Base-by-base conservation (phyloP, 2,797 vertebrate genomes). In the Anniella stebbinsi region DNA sequence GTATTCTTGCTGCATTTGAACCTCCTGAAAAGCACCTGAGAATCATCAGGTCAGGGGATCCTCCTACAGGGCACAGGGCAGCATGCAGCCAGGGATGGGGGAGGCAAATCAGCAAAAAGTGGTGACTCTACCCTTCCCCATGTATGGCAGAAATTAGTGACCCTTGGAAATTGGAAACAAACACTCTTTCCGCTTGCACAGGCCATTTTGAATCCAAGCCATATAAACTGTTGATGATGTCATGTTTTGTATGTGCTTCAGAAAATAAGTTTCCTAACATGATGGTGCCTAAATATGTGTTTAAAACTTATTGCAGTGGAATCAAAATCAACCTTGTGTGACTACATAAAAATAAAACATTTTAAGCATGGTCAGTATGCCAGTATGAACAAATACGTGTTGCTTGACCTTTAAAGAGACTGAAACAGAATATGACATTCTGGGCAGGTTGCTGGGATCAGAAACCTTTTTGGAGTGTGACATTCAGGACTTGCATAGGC, bases 391-490 rank as follows among this genome's bases (percentile, higher is more conserved):
- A 87, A 90, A 90, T 33, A 89, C 8, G 0, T 78, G 72, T 10
- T 90, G 48, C 86, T 88, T 89, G 7, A 73, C 1, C 41, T 87
- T 92, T 82, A 48, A 93, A 93, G 77, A 83, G 89, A 91, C 1
- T 93, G 25, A 36, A 92, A 7, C 54, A 89, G 15, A 86, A 86
- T 92, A 81, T 76, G 1, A 11, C 30, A 81, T 28, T 51, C 28
- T 70, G 1, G 54, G 77, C 67, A 36, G 7, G 54, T 66, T 38
- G 1, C 12, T 81, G 76, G 25, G 28, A 90, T 88, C 11, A 69
- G 41, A 1, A 72, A 75, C 63, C 4, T 70, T 41, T 0, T 73
- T 88, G 78, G 45, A n/a, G 57, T 67, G 36, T 23, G 15, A 33
- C 73, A 30, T 28, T 92, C n/a, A 84, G 67, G 30, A 21, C 25